These are phyloP conservation scores for Chaetodon trifasciatus DNA, from an alignment of 2,797 vertebrate species.

Conservation along the genomic window DNA sequence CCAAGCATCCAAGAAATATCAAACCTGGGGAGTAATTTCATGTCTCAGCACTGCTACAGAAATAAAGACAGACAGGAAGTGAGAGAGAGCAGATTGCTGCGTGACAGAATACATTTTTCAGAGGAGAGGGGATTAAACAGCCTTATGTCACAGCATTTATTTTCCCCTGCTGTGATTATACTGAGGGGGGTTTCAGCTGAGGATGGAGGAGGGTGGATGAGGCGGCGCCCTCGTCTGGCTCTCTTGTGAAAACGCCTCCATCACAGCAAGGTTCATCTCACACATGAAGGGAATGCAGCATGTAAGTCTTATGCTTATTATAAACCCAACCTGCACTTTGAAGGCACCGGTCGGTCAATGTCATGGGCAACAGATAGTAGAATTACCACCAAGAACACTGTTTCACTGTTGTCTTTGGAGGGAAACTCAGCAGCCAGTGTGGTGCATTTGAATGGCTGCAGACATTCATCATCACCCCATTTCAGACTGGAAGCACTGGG, in stretches of 20 bases:
- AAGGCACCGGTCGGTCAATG: not conserved
- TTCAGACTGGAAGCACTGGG: constrained; percentile 9
- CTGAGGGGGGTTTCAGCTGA: constrained; percentile 15
- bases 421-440: not conserved
- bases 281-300: too few relatives aligned
- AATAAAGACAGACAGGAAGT: constrained; percentile 51
- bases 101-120: constrained; percentile 82
- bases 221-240: constrained; percentile 61
- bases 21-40: constrained; percentile 19
- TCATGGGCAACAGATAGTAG: too few relatives aligned
- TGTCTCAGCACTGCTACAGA: constrained; percentile 13
- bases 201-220: not conserved
- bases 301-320: constrained; percentile 13
- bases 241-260: constrained; percentile 5
- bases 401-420: not conserved
- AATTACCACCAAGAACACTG: not conserved
- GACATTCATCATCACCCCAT: constrained; percentile 8
- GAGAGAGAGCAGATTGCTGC: constrained; percentile 76
- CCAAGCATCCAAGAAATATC: not conserved
- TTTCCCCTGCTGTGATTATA: constrained; percentile 69
- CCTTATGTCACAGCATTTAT: constrained; percentile 82
- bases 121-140: constrained; percentile 78
- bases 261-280: constrained; percentile 53
- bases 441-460: constrained; percentile 3
- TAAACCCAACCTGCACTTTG: not conserved